These are phyloP conservation scores for Cossypha polioptera DNA, from an alignment of 2,797 vertebrate species.

Conservation along the genomic window DNA sequence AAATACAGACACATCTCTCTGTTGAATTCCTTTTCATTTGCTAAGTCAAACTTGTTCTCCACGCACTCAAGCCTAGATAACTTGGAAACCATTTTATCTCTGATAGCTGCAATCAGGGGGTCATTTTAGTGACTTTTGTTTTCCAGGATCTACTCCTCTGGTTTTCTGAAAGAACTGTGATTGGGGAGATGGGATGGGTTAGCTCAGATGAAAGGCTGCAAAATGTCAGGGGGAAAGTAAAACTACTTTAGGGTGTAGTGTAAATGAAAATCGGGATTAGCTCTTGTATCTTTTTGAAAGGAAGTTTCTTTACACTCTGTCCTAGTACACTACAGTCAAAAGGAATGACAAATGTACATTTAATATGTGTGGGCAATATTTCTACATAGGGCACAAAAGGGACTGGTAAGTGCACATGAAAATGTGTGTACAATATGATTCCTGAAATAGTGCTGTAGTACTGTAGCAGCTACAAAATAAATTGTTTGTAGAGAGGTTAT, in stretches of 20 bases:
- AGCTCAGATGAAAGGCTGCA: background rate
- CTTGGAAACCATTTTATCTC: background rate
- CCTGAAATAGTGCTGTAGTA: background rate
- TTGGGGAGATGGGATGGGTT: background rate
- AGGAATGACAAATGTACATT: background rate
- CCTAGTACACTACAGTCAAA: background rate
- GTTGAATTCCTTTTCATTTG: background rate
- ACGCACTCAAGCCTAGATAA: background rate
- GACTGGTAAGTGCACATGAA: background rate
- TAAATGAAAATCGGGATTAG: background rate
- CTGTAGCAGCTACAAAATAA: background rate
- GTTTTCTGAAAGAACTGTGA: background rate
- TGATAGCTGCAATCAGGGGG: conserved; percentile 7
- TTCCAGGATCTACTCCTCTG: background rate
- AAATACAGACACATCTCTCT: background rate
- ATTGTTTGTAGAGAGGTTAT: conserved; percentile 1
- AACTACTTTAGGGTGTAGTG: background rate
- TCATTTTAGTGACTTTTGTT: background rate
- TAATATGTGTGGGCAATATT: background rate
- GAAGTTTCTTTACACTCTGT: background rate
- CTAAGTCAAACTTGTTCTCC: background rate
- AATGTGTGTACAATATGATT: background rate
- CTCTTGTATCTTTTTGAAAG: background rate
- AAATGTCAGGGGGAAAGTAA: background rate
- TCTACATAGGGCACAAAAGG: background rate